Evolutionary conservation across 2,113 vertebrate genomes (phyloP).

Genomic region (Hemibagrus wyckioides): DNA sequence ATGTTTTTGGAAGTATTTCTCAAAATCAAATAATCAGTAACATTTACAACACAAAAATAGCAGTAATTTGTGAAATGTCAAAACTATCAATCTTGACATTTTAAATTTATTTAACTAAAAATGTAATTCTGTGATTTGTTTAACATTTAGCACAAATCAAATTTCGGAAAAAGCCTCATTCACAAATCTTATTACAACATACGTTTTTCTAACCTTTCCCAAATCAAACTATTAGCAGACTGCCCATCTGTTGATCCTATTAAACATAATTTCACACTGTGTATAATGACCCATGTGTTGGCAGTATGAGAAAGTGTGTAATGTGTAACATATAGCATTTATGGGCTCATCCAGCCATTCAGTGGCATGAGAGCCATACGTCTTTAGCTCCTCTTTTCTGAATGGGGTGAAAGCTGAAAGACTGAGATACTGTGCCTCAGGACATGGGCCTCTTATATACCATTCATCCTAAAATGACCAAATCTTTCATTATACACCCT

Average conservation of each 20-base stretch:
- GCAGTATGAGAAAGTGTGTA: constrained; percentile 77
- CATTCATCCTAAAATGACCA: constrained; percentile 53
- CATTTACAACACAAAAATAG: not conserved
- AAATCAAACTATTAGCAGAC: constrained; percentile 79
- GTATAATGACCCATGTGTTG: constrained; percentile 89
- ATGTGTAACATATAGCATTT: constrained; percentile 69
- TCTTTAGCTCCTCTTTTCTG: constrained; percentile 75
- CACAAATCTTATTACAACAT: constrained; percentile 4
- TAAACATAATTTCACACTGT: constrained; percentile 91
- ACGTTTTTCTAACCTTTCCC: constrained; percentile 25
- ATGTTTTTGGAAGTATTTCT: constrained; percentile 3
- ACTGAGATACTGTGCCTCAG: constrained; percentile 65
- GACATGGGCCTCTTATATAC: constrained; percentile 62
- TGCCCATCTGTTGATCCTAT: constrained; percentile 95
- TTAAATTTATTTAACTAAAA: not conserved
- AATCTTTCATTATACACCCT: constrained; percentile 43
- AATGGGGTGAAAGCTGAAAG: constrained; percentile 67
- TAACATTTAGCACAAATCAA: not conserved
- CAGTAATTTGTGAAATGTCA: not conserved
- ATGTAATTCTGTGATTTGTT: not conserved
- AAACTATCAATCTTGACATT: not conserved
- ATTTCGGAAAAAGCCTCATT: not conserved
- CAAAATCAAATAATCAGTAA: not conserved
- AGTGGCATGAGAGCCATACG: constrained; percentile 78
- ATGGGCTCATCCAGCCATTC: constrained; percentile 66